Evolutionary conservation across 2,797 vertebrate species (phyloP).

Genomic region (Huso huso): DNA sequence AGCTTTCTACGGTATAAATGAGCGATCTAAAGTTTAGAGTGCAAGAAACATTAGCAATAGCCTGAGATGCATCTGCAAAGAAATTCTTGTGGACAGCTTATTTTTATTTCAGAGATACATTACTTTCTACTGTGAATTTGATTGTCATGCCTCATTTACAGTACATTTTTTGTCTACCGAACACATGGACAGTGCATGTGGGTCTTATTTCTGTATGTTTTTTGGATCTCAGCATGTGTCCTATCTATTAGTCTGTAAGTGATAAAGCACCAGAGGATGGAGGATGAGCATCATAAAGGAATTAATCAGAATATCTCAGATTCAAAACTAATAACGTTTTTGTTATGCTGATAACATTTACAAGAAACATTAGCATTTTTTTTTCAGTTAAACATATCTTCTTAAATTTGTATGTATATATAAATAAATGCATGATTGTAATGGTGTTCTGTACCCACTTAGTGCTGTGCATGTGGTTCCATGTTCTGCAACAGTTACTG

Average conservation of each 20-base stretch:
- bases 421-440: too few species aligned
- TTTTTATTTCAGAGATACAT: slow-evolving; percentile 18
- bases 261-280: neutral
- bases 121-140: slow-evolving; percentile 43
- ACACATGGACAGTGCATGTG: slow-evolving; percentile 26
- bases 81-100: slow-evolving; percentile 13
- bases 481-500: neutral
- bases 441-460: neutral
- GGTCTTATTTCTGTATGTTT: slow-evolving; percentile 28
- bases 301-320: too few species aligned
- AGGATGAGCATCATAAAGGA: slow-evolving; percentile 20
- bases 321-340: too few species aligned
- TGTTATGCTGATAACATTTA: too few species aligned
- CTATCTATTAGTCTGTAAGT: slow-evolving; percentile 18
- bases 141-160: slow-evolving; percentile 54
- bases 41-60: neutral
- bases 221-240: slow-evolving; percentile 20
- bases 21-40: too few species aligned
- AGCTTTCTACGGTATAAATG: too few species aligned
- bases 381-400: too few species aligned
- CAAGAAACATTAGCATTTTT: too few species aligned
- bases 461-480: neutral
- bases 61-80: slow-evolving; percentile 35
- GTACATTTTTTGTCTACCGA: slow-evolving; percentile 23
- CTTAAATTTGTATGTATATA: too few species aligned